phyloP scores from a whole-genome alignment of 2,113 vertebrate genomes.

The Pseudois nayaur region DNA sequence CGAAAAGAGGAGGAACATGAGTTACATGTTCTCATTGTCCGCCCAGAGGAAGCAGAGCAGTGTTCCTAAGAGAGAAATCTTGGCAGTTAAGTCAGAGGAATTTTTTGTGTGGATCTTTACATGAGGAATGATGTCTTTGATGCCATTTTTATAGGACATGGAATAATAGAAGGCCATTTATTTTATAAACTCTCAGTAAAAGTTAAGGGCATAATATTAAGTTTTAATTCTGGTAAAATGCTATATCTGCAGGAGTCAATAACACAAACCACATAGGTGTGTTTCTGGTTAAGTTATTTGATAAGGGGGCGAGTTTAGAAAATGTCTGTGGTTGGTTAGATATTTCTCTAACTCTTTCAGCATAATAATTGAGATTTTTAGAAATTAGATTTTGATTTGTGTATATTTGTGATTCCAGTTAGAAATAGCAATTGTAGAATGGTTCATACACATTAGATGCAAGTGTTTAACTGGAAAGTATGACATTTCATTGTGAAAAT shows the following conservation, averaged over 20 bases:
- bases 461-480: constrained; percentile 8
- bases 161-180: background rate
- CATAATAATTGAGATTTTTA: background rate
- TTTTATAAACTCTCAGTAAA: constrained; percentile 35
- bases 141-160: background rate
- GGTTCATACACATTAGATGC: background rate
- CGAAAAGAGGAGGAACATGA: background rate
- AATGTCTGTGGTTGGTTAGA: background rate
- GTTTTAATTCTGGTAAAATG: background rate
- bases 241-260: background rate
- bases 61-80: background rate
- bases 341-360: background rate
- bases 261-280: background rate
- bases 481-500: background rate
- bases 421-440: background rate
- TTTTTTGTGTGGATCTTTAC: background rate
- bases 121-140: background rate
- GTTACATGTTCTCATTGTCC: background rate
- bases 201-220: background rate
- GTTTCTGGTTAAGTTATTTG: background rate
- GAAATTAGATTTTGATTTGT: background rate
- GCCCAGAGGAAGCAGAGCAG: background rate
- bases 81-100: background rate
- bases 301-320: background rate
- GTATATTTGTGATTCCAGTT: background rate